These are phyloP conservation scores for Nowickia ferox DNA, from an alignment of 2,888 invertebrate species.

Conservation along the genomic window DNA sequence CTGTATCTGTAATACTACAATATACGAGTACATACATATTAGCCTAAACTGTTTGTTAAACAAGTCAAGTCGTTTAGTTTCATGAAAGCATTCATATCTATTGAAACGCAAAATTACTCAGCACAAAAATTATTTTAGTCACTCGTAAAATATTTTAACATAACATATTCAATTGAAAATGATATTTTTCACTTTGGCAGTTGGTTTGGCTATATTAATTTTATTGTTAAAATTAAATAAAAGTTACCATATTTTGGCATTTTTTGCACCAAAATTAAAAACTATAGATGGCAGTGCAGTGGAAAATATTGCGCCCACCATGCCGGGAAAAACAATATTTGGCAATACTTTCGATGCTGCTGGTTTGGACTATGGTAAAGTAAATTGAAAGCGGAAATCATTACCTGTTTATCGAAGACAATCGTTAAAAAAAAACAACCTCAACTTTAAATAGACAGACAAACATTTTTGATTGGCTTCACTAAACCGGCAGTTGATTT, in stretches of 20 bases:
- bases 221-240: constrained; percentile 65
- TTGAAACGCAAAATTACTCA: constrained; percentile 34
- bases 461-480: too few relatives aligned
- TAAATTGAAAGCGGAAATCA: neutral
- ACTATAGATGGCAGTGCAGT: constrained; percentile 76
- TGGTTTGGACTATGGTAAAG: constrained; percentile 74
- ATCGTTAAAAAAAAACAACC: too few relatives aligned
- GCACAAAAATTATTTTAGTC: neutral
- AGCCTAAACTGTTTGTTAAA: constrained; percentile 6
- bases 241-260: constrained; percentile 70
- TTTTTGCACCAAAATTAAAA: constrained; percentile 73
- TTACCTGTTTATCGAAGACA: too few relatives aligned
- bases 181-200: constrained; percentile 57
- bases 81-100: constrained; percentile 1
- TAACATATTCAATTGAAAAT: constrained; percentile 24
- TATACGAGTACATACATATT: neutral
- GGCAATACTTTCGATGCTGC: constrained; percentile 78
- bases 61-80: constrained; percentile 28
- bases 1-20: neutral
- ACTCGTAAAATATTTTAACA: neutral
- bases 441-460: too few relatives aligned
- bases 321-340: constrained; percentile 76
- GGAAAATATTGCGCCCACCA: constrained; percentile 74
- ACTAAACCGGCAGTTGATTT: too few relatives aligned
- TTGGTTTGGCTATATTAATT: constrained; percentile 45